A percentile compares a stretch with the other conserved stretches of the same genome.
phyloP scores from a whole-genome alignment of 1,140 invertebrate genomes.

The Pteromalus puparum region DNA sequence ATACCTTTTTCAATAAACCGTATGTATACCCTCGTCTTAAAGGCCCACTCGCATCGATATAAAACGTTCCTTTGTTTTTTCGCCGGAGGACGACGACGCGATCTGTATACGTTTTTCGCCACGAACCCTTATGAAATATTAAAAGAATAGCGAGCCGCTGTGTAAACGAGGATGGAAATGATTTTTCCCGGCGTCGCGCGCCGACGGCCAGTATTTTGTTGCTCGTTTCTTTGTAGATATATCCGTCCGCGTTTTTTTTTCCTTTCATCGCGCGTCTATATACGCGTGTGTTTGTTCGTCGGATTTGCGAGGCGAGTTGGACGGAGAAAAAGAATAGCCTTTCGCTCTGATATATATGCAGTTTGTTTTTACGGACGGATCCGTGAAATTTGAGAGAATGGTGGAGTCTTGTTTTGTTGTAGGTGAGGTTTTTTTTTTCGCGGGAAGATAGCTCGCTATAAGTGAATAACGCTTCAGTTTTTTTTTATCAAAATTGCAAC shows the following conservation, averaged over 20 bases:
- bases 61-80: no score
- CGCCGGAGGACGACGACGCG: no score
- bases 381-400: neutral
- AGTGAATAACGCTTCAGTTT: no score
- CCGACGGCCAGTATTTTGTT: constrained; percentile 2
- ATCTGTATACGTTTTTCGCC: neutral
- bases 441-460: no score
- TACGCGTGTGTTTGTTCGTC: neutral
- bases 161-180: constrained; percentile 27
- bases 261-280: neutral
- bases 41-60: no score
- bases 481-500: no score
- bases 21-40: no score
- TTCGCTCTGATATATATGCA: neutral
- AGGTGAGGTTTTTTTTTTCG: no score
- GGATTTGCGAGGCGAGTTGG: neutral
- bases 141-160: neutral
- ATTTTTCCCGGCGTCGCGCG: neutral
- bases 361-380: neutral
- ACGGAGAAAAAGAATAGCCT: neutral
- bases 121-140: constrained; percentile 19
- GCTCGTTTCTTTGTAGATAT: neutral
- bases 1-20: no score
- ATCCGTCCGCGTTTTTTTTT: neutral
- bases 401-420: neutral